Base-by-base conservation (phyloP, 2,113 vertebrate species). In the Zapornia atra region DNA sequence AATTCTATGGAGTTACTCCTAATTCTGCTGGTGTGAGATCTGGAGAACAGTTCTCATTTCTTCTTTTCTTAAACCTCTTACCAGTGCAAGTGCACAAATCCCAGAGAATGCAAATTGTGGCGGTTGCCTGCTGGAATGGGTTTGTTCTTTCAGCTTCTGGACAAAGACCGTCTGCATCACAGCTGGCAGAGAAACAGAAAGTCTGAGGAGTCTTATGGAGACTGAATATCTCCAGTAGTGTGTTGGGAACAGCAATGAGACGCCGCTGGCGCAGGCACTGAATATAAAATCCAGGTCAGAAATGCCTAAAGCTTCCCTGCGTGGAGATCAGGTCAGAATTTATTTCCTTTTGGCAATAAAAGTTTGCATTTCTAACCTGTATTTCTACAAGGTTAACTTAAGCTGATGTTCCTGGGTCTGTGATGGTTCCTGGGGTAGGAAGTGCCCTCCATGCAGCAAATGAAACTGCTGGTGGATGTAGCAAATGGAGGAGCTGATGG, bases 191-290 rank as follows among this genome's bases (percentile, higher is more conserved):
- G 78, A 72, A 85, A 68, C 38, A 42, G 13, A 22, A 75, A 44
- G 15, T 64, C 57, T 1, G 0, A 57, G 57, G 15, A 68, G 24
- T 10, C 11, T 86, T 66, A 50, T 11, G 31, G 44, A 72, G 73
- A n/a, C 44, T 10, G 44, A 66, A 0, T 15, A 33, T 26, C 15
- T 77, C 59, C 75, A 61, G 31, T 17, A 7, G 29, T 16, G 25
- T 59, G 28, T 75, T 5, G 1, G 24, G 54, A 65, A 34, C 34
- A 82, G 73, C 73, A 56, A 4, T 15, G 40, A 78, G 24, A 17
- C 50, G 17, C 40, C 3, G 0, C 85, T 65, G 34, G 28, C 33
- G 25, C 1, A 0, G 38, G 48, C 57, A 72, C 2, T 9, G 16
- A 57, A 21, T 57, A 48, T 9, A 77, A 46, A 46, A 28, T 51